Base-by-base conservation (phyloP, 2,113 vertebrate species). In the Aplodontia rufa region DNA sequence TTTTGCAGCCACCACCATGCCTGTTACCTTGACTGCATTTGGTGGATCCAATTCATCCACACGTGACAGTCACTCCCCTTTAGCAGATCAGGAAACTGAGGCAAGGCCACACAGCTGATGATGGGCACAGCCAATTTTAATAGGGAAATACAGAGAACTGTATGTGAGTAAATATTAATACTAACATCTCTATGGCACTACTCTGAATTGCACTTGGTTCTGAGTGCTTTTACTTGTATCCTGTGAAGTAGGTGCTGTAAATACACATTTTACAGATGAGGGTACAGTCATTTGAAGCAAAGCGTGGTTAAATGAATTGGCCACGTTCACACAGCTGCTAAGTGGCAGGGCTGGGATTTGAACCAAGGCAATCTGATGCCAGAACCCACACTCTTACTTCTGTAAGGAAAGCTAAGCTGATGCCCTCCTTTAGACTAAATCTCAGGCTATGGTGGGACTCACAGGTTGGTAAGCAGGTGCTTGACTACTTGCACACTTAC, bases 251-350 rank as follows among this genome's bases (percentile, higher is more conserved):
- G 5, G 13, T 37, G 53, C 55, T 66, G 22, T 35, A 68, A 93
- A 93, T 47, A 47, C 11, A 35, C 92, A 35, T 78, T 96, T 96
- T 92, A 78, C 60, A 92, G 66, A 87, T 74, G 58, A 95, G 42
- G 19, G 10, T 45, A 62, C 13, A 81, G 74, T 79, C 47, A 93
- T 47, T 35, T 68, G 24, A 90, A 12, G 58, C 47, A 95, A 55
- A 62, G n/a, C 58, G 35, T 55, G 19, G 30, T 84, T 87, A 93
- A 87, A 92, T 79, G 53, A 94, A 60, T 17, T 84, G 80, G n/a
- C 95, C 66, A 87, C 66, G 80, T 35, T 87, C 68, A 93, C 79
- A 78, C 93, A 49, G 69, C 49, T 76, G 92, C 16, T 13, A 92
- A 86, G 68, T 37, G 62, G 22, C 82, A 96, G 40, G 68, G 64